Percentiles rank a stretch among this genome's conserved stretches.
phyloP scores from a whole-genome alignment of 2,113 vertebrate species.

The Marcusenius ussheri region DNA sequence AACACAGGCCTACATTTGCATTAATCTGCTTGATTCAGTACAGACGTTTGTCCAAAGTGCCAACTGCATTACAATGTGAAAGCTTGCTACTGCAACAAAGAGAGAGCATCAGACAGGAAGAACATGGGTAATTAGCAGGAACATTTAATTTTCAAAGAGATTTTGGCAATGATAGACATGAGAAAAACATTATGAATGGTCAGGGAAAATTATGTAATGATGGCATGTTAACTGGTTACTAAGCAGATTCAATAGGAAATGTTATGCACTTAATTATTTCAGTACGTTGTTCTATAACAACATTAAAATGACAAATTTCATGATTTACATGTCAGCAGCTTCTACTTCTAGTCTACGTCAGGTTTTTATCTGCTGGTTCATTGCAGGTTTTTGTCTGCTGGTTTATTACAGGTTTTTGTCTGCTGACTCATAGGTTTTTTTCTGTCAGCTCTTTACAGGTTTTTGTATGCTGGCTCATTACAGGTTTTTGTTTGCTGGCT shows the following conservation, averaged over 20 bases:
- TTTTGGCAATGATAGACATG: neutral
- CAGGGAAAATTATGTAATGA: neutral
- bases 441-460: neutral
- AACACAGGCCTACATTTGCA: neutral
- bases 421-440: neutral
- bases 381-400: neutral
- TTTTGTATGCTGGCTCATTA: neutral
- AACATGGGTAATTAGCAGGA: neutral
- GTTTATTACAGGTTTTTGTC: neutral
- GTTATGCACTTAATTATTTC: neutral
- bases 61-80: neutral
- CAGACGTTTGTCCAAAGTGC: neutral
- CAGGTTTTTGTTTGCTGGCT: neutral
- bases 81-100: neutral
- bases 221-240: neutral
- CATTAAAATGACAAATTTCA: neutral
- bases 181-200: neutral
- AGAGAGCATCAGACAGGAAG: neutral
- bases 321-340: neutral
- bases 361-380: constrained; percentile 56
- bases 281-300: neutral
- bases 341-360: constrained; percentile 16
- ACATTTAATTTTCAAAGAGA: neutral
- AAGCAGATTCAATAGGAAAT: neutral
- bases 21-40: neutral